Evolutionary conservation across 2,797 vertebrate species (phyloP).

Genomic region (Mionectes olivaceus): DNA sequence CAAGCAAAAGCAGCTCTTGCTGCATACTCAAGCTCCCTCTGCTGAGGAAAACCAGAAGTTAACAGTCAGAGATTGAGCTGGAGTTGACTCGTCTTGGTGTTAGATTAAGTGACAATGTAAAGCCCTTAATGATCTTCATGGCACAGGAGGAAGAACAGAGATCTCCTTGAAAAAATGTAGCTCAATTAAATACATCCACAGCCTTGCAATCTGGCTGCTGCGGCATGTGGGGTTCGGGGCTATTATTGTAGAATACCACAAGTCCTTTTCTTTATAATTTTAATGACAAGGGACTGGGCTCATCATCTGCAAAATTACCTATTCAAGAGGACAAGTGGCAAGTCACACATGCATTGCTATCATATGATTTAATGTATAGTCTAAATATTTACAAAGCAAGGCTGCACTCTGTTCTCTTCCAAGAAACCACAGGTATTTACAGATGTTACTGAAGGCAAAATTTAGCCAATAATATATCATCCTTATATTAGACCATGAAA

Average conservation of each 20-base stretch:
- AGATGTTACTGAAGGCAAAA: neutral
- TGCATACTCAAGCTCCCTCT: slow-evolving; percentile 71
- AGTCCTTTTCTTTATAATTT: neutral
- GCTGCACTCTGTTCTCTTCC: neutral
- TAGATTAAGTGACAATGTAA: neutral
- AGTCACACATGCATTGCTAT: neutral
- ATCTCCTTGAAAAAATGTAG: neutral
- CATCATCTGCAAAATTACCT: slow-evolving; percentile 15
- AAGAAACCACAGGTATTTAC: slow-evolving; percentile 44
- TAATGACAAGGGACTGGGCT: neutral
- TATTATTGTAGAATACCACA: neutral
- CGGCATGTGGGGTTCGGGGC: neutral
- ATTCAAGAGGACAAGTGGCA: neutral
- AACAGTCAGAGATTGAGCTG: neutral
- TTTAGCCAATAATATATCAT: neutral
- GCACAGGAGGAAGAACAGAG: neutral
- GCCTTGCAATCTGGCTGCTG: neutral
- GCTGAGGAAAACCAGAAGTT: slow-evolving; percentile 42
- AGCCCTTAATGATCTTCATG: neutral
- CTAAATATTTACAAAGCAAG: slow-evolving; percentile 31
- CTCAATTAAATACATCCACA: neutral
- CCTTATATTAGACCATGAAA: neutral
- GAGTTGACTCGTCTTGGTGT: neutral
- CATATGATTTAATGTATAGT: neutral
- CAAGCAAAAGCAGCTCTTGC: neutral